phyloP scores from a whole-genome alignment of 2,113 vertebrate genomes.

The Stegostoma tigrinum region DNA sequence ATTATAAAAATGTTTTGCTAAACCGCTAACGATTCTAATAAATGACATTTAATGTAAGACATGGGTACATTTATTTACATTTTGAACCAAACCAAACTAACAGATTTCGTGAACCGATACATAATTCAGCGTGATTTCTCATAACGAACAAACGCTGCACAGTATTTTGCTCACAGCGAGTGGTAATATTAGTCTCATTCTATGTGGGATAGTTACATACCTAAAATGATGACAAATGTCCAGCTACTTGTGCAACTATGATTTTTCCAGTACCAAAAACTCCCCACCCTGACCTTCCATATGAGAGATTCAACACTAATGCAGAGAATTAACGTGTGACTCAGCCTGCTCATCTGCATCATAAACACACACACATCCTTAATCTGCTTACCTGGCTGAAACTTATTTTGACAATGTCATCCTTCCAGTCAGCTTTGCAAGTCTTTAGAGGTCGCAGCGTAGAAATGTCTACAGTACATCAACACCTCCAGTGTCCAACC shows the following conservation, averaged over 20 bases:
- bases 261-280: neutral
- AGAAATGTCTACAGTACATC: neutral
- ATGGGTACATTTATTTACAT: neutral
- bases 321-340: neutral
- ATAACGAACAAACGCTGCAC: neutral
- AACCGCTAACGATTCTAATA: neutral
- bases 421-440: neutral
- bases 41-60: neutral
- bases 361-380: neutral
- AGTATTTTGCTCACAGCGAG: neutral
- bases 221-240: slow-evolving; percentile 16
- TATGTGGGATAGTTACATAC: slow-evolving; percentile 5
- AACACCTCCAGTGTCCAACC: neutral
- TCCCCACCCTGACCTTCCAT: neutral
- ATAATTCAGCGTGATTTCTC: slow-evolving; percentile 5
- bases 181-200: neutral
- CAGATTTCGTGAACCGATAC: neutral
- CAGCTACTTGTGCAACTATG: neutral
- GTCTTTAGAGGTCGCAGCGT: neutral
- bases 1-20: neutral
- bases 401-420: neutral
- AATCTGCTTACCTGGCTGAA: neutral
- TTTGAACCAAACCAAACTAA: neutral
- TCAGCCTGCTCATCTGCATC: neutral
- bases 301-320: neutral